Evolutionary conservation across 2,113 vertebrate species (phyloP).

Genomic region (Pycnonotus jocosus): DNA sequence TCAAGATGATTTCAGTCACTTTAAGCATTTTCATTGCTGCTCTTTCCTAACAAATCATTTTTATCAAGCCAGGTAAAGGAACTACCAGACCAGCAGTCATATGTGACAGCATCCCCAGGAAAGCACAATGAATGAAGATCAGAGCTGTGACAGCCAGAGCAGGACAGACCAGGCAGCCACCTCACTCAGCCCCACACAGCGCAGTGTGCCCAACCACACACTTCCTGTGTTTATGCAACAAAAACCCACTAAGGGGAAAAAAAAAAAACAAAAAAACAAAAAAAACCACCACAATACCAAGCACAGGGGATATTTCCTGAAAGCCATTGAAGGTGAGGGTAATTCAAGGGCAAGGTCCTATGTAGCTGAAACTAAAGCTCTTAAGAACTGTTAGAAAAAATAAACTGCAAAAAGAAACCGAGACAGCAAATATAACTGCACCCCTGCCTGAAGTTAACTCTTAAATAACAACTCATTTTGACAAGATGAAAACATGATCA

Average conservation of each 20-base stretch:
- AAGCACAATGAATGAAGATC: neutral
- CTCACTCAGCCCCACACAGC: neutral
- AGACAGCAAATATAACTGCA: neutral
- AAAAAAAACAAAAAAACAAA: neutral
- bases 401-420: neutral
- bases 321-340: neutral
- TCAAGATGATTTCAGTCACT: neutral
- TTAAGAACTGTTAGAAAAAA: neutral
- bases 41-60: neutral
- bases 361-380: neutral
- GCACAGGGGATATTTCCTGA: too few species aligned
- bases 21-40: neutral
- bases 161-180: accelerated
- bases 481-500: neutral
- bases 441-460: neutral
- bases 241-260: neutral
- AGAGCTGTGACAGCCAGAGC: neutral
- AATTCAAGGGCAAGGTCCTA: neutral
- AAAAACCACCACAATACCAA: neutral
- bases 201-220: accelerated
- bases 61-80: neutral
- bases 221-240: neutral
- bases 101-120: neutral
- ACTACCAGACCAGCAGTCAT: neutral
- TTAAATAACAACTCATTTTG: neutral